These are phyloP conservation scores for Archegozetes longisetosus DNA, from an alignment of 1,140 invertebrate genomes.

Conservation along the genomic window DNA sequence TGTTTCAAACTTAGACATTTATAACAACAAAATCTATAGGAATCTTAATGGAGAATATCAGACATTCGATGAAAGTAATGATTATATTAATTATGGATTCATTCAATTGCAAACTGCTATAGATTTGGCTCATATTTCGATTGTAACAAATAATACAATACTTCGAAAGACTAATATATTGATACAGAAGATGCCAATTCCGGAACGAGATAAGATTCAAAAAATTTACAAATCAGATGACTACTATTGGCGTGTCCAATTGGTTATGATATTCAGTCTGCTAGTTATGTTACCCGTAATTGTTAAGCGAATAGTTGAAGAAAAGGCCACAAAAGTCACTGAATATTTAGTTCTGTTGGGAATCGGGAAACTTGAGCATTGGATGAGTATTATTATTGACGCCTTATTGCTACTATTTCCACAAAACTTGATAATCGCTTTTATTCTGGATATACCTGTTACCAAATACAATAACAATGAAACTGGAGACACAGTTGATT, in stretches of 20 bases:
- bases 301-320: not conserved
- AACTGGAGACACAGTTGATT: not conserved
- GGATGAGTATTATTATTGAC: not conserved
- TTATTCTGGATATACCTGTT: not conserved
- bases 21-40: too few species aligned
- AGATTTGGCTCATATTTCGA: not conserved
- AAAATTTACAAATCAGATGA: constrained; percentile 23
- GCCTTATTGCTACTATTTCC: not conserved
- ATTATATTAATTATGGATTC: too few species aligned
- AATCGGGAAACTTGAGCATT: not conserved
- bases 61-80: too few species aligned
- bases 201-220: not conserved
- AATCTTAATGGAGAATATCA: too few species aligned
- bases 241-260: constrained; percentile 24
- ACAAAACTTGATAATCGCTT: not conserved
- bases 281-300: not conserved
- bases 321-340: not conserved
- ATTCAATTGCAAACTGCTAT: not conserved
- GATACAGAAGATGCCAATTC: not conserved
- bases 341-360: not conserved
- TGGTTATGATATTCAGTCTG: constrained; percentile 20
- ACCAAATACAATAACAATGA: not conserved
- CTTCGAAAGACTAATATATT: not conserved
- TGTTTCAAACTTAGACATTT: too few species aligned
- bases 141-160: not conserved